Base-by-base conservation (phyloP, 92 coral and sea anemone species). In the Zoanthus sociatus region DNA sequence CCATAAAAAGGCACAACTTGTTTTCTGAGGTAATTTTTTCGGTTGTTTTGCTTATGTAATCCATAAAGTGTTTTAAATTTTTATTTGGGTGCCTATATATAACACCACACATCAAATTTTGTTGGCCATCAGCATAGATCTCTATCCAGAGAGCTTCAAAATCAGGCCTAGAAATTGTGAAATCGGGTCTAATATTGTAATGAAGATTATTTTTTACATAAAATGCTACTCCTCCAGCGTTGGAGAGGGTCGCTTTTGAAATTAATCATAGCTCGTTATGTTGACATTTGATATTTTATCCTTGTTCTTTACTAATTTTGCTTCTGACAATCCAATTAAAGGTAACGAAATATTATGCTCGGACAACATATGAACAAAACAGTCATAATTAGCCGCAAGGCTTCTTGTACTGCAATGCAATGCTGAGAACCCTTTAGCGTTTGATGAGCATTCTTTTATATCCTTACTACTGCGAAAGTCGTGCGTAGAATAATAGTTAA, bases 171-270 rank as follows among this genome's bases (percentile, higher is more conserved):
- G 26, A 26, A 26, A 26, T 26, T 26, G 26, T 26, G 26, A 26
- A 26, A 26, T 26, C 26, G 26, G 26, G 26, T 26, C 26, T 26
- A 54, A 72, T 30, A 10, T 71, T 73, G 47, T 72, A 85, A 20
- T 53, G 8, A 16, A 85, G 73, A 16, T 21, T 56, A 14, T 53
- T 85, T 50, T 32, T 50, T 17, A 85, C 53, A 20, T 69, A 84
- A 48, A 84, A 84, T 21, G 70, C 88, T 53, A 55, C 76, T 82
- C 16, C 82, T 79, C n/a, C 81, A 67, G 88, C 61, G 58, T 53
- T 53, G 58, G 5, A 53, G 8, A 53, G 58, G 58, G 5, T 53
- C 11, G 58, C 11, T 53, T 53, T 53, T 14, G 58, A 53, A 20
- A 85, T 53, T 18, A 85, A 7, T 73, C 82, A 55, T 71, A 85